Base-by-base conservation (phyloP, 2,797 vertebrate species). In the Microchirus variegatus region DNA sequence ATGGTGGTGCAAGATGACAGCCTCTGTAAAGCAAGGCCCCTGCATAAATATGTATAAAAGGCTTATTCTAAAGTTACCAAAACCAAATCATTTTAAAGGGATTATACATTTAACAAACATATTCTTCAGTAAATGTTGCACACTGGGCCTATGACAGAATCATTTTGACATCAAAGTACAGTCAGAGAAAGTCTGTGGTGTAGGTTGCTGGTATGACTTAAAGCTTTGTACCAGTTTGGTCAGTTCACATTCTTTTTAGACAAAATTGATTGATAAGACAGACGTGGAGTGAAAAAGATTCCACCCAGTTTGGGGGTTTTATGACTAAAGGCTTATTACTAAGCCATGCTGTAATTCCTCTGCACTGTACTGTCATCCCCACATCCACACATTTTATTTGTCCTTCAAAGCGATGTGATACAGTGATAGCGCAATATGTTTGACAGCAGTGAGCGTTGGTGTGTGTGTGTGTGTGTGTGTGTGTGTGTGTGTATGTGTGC, bases 341-440 rank as follows among this genome's bases (percentile, higher is more conserved):
- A 10, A 37, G 16, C 36, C 43, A 14, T 42, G 36, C 18, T 61
- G 57, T 68, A 48, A 54, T 68, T 78, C 54, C 49, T 68, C 26
- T 66, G 59, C 40, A 42, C 42, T 17, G 47, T 17, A 16, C 43
- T 17, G 37, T 70, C 59, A 60, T 60, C 31, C 13, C n/a, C n/a
- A n/a, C 12, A 40, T 63, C 45, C 31, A 9, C 81, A 61, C 38
- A 53, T 64, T 43, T 52, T 70, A 68, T 14, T 67, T 80, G 76
- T 70, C 79, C 68, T 65, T 59, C 72, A 79, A 77, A 48, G 10
- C 8, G 44, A 13, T 59, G 44, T 9, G 61, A 78, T 71, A 61
- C 36, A 59, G 59, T 53, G 56, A 72, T 41, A 17, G 44, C 26
- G 64, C 73, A 73, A 47, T 83, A 83, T 85, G 83, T 57, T 78